phyloP scores from a whole-genome alignment of 2,797 vertebrate species.

The Australoheros facetus region DNA sequence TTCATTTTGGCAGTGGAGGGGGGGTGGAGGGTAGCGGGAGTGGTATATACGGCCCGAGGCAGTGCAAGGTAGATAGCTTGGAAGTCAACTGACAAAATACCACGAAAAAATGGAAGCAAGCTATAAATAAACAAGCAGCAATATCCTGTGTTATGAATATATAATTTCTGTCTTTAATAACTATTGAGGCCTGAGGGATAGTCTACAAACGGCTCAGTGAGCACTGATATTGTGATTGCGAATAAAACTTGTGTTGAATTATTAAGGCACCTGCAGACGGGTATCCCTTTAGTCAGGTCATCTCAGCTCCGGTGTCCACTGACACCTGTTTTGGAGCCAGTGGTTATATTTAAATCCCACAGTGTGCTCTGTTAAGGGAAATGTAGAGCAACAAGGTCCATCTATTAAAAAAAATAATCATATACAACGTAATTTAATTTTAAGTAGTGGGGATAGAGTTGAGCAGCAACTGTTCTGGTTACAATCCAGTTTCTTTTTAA shows the following conservation, averaged over 20 bases:
- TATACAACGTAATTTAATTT: background rate
- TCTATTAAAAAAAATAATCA: background rate
- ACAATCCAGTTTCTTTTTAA: background rate
- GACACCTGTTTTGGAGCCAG: slow-evolving; percentile 38
- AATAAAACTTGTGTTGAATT: slow-evolving; percentile 82
- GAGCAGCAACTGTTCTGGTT: background rate
- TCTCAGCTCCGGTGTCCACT: slow-evolving; percentile 35
- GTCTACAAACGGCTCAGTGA: slow-evolving; percentile 85
- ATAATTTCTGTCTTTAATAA: slow-evolving; percentile 94
- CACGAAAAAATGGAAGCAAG: slow-evolving; percentile 86
- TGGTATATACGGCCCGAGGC: slow-evolving; percentile 78
- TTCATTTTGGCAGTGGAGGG: background rate
- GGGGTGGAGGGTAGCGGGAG: slow-evolving; percentile 5
- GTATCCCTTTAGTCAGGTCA: slow-evolving; percentile 60
- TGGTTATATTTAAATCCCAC: slow-evolving; percentile 31
- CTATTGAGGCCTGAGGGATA: slow-evolving; percentile 86
- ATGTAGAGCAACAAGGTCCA: background rate
- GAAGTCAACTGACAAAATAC: slow-evolving; percentile 90
- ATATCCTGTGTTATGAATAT: slow-evolving; percentile 95
- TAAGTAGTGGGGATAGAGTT: background rate
- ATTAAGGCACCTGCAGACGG: slow-evolving; percentile 76
- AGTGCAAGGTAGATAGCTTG: slow-evolving; percentile 85
- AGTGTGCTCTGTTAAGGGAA: slow-evolving; percentile 6
- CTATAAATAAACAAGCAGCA: slow-evolving; percentile 97
- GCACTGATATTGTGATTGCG: slow-evolving; percentile 84